phyloP scores from a whole-genome alignment of 2,113 vertebrate genomes.

The Nipponia nippon region DNA sequence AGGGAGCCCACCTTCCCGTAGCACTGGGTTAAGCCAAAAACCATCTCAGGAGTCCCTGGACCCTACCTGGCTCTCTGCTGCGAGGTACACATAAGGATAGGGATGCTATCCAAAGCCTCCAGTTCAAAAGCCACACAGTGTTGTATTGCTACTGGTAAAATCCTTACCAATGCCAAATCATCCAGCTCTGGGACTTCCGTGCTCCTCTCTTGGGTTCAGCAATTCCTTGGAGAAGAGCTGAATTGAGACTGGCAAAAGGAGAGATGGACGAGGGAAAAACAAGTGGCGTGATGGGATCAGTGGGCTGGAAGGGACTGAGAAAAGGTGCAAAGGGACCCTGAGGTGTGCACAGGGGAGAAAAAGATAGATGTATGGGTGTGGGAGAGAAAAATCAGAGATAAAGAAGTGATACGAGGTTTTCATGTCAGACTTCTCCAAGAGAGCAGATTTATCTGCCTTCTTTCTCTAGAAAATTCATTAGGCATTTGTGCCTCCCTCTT shows the following conservation, averaged over 20 bases:
- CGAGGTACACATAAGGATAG: background rate
- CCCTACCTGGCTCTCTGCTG: background rate
- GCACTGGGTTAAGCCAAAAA: background rate
- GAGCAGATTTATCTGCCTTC: conserved; percentile 2
- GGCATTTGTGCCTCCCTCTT: background rate
- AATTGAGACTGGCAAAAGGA: background rate
- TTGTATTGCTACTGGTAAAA: background rate
- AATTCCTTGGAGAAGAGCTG: background rate
- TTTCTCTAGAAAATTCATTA: conserved; percentile 27
- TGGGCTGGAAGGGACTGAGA: background rate
- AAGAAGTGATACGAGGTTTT: background rate
- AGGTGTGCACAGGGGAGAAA: background rate
- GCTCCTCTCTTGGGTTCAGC: background rate
- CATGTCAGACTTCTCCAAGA: background rate
- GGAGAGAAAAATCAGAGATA: background rate
- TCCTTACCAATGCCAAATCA: background rate
- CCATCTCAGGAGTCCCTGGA: background rate
- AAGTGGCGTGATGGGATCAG: background rate
- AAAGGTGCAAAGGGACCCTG: background rate
- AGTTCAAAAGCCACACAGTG: background rate
- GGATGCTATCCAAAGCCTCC: background rate
- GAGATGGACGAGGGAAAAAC: background rate
- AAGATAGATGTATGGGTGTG: background rate
- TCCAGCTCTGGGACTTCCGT: background rate
- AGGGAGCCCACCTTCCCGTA: background rate